Evolutionary conservation across 2,113 vertebrate species (phyloP).

Genomic region (Miniopterus natalensis): DNA sequence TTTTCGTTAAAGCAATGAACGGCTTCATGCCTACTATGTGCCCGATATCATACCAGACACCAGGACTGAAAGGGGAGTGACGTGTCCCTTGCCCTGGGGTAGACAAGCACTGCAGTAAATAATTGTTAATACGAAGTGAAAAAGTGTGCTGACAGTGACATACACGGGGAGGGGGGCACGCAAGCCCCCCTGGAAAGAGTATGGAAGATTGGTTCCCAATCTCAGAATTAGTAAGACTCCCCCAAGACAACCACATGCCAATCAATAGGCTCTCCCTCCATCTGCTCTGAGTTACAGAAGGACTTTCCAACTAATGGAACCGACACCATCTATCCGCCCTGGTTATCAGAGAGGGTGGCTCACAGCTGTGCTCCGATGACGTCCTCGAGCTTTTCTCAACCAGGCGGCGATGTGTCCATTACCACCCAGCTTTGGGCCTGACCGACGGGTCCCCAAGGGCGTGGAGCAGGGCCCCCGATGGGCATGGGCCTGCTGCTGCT

Average conservation of each 20-base stretch:
- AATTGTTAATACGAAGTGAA: neutral
- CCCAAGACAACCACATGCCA: neutral
- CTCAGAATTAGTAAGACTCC: neutral
- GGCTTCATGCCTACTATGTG: neutral
- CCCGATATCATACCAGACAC: neutral
- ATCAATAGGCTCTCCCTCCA: neutral
- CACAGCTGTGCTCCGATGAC: neutral
- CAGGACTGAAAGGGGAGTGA: neutral
- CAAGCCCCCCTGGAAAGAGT: neutral
- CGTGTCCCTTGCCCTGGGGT: neutral
- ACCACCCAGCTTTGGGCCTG: neutral
- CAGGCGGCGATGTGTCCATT: neutral
- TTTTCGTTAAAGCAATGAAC: neutral
- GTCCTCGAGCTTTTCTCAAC: neutral
- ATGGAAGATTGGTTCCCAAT: neutral
- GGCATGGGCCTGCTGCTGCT: neutral
- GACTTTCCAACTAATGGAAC: neutral
- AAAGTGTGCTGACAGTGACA: neutral
- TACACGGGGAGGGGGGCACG: neutral
- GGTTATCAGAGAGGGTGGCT: neutral
- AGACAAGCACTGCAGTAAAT: neutral
- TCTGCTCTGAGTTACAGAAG: neutral
- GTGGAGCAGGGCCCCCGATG: neutral
- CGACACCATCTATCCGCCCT: neutral
- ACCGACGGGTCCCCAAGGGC: neutral